Conservation (phyloP, 2,888 invertebrate species). For the Pammene fasciana region DNA sequence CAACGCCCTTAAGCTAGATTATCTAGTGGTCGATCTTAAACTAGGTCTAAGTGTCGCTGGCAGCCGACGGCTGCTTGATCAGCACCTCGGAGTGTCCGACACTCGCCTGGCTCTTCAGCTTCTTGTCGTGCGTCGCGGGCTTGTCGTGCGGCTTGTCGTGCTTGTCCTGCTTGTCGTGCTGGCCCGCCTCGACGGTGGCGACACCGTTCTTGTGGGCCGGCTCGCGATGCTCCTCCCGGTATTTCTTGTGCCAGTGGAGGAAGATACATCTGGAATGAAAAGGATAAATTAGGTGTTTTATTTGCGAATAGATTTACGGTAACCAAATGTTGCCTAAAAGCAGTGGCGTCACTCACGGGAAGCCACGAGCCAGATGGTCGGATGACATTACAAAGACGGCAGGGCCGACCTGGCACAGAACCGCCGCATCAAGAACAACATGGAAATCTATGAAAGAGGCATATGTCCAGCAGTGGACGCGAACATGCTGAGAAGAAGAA, state of each 20-base stretch:
- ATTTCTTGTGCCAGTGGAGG: conserved; percentile 84
- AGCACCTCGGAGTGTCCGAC: conserved; percentile 84
- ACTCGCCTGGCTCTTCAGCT: conserved; percentile 71
- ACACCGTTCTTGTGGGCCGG: conserved; percentile 76
- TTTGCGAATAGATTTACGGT: too few relatives aligned
- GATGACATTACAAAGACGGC: too few relatives aligned
- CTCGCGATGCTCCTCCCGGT: conserved; percentile 69
- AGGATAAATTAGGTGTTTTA: background rate
- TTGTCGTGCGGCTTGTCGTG: conserved; percentile 47
- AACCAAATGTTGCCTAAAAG: too few relatives aligned
- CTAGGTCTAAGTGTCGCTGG: conserved; percentile 76
- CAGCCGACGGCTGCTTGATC: conserved; percentile 78
- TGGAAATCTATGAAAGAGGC: too few relatives aligned
- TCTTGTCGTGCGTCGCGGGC: conserved; percentile 46
- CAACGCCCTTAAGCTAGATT: conserved; percentile 51
- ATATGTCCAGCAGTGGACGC: too few relatives aligned
- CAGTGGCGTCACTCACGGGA: too few relatives aligned
- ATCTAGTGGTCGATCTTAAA: conserved; percentile 51
- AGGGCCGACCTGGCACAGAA: too few relatives aligned
- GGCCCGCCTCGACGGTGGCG: conserved; percentile 75
- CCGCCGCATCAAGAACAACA: too few relatives aligned
- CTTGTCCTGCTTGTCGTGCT: conserved; percentile 43
- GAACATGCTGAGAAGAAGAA: too few relatives aligned
- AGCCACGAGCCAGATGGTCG: too few relatives aligned
- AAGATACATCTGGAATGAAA: conserved; percentile 82